A percentile compares a stretch with the other conserved stretches of the same genome.
These are phyloP conservation scores for Siniperca undulata DNA, from an alignment of 2,797 vertebrate genomes.

Conservation along the genomic window DNA sequence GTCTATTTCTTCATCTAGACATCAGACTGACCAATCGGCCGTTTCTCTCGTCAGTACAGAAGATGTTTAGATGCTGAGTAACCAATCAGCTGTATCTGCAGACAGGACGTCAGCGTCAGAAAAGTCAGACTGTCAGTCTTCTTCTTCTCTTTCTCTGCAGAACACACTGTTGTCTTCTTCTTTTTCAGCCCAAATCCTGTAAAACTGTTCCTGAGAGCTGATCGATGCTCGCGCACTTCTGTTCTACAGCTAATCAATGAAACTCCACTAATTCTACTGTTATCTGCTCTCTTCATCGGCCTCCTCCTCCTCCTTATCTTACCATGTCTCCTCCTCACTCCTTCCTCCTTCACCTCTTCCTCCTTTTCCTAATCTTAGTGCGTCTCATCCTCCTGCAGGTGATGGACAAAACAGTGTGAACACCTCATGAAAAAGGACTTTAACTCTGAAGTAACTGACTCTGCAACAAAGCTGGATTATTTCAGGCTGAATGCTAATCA, in stretches of 20 bases:
- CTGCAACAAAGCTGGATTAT: neutral
- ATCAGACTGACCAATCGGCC: neutral
- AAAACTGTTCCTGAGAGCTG: constrained; percentile 80
- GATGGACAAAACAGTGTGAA: constrained; percentile 6
- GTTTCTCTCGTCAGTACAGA: too few relatives aligned
- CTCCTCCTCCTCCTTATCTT: constrained; percentile 48
- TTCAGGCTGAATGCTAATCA: neutral
- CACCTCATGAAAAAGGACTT: neutral
- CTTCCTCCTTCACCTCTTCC: constrained; percentile 31
- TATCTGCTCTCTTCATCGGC: constrained; percentile 80
- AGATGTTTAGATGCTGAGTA: neutral
- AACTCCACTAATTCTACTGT: constrained; percentile 75
- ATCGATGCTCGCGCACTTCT: constrained; percentile 74
- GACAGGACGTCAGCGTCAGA: constrained; percentile 1
- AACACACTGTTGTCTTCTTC: constrained; percentile 10
- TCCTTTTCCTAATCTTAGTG: constrained; percentile 8
- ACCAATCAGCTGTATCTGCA: neutral
- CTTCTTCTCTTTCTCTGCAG: constrained; percentile 11
- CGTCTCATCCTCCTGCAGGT: neutral
- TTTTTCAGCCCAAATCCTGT: constrained; percentile 71
- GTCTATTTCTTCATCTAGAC: neutral
- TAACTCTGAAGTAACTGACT: neutral
- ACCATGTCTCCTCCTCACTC: constrained; percentile 7
- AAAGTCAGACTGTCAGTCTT: neutral
- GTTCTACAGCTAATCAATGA: constrained; percentile 82